Evolutionary conservation across 2,113 vertebrate genomes (phyloP).

Genomic region (Pteruthius melanotis): DNA sequence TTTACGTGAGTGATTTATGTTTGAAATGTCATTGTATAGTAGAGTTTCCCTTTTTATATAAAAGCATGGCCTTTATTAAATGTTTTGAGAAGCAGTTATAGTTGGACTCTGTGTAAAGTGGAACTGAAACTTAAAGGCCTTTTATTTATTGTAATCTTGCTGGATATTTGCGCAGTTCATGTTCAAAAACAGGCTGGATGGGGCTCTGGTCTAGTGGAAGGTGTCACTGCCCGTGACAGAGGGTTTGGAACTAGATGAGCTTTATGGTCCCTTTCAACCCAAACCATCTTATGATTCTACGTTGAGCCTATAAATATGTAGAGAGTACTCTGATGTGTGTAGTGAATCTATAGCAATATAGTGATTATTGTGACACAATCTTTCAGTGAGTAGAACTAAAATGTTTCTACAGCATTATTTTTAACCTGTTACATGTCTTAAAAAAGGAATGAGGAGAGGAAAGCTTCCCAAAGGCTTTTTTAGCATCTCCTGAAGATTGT

Average conservation of each 20-base stretch:
- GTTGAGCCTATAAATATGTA: neutral
- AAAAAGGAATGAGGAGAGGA: neutral
- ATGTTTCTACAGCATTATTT: neutral
- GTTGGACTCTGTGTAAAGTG: neutral
- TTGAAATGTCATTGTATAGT: neutral
- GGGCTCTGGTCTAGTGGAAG: neutral
- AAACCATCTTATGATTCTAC: neutral
- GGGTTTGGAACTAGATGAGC: neutral
- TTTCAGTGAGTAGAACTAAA: neutral
- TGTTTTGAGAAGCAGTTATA: neutral
- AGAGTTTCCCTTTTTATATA: neutral
- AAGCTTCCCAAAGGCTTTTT: neutral
- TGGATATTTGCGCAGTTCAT: neutral
- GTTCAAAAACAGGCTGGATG: neutral
- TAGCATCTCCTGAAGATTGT: neutral
- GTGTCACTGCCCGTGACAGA: neutral
- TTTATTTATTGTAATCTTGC: neutral
- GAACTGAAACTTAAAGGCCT: neutral
- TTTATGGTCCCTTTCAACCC: neutral
- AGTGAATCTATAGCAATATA: neutral
- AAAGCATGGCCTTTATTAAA: neutral
- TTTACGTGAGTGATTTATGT: accelerated
- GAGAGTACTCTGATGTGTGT: neutral
- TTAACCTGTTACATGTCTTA: neutral
- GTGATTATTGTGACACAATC: neutral